Evolutionary conservation across 2,797 vertebrate species (phyloP).

Genomic region (Lutjanus campechanus): DNA sequence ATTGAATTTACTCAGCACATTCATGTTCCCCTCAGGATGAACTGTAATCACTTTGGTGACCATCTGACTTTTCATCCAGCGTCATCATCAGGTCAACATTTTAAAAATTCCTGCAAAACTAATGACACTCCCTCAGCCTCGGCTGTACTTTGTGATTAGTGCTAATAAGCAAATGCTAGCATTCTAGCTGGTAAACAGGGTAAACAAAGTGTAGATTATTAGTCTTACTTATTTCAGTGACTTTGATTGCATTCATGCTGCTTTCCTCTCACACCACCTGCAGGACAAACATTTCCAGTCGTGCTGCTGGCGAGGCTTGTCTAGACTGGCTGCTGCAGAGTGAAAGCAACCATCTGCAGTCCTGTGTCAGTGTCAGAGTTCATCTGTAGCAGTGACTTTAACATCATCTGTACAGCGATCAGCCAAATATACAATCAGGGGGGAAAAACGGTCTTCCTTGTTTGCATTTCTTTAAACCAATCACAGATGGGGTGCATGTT

Average conservation of each 20-base stretch:
- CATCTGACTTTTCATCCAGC: too few species aligned
- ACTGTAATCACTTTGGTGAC: too few species aligned
- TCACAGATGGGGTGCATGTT: too few species aligned
- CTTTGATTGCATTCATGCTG: background rate
- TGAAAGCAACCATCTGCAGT: background rate
- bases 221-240: background rate
- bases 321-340: background rate
- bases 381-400: background rate
- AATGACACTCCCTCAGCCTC: background rate
- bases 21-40: too few species aligned
- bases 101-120: background rate
- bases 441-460: too few species aligned
- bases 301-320: background rate
- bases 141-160: too few species aligned
- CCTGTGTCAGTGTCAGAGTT: background rate
- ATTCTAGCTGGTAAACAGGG: background rate
- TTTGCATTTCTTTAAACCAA: too few species aligned
- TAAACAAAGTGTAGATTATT: too few species aligned
- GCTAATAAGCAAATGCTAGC: background rate
- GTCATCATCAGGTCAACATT: too few species aligned
- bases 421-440: background rate
- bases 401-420: background rate
- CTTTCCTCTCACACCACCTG: background rate
- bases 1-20: background rate
- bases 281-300: background rate